These are phyloP conservation scores for Amiota mariae DNA, from an alignment of 2,888 invertebrate genomes.

Conservation along the genomic window DNA sequence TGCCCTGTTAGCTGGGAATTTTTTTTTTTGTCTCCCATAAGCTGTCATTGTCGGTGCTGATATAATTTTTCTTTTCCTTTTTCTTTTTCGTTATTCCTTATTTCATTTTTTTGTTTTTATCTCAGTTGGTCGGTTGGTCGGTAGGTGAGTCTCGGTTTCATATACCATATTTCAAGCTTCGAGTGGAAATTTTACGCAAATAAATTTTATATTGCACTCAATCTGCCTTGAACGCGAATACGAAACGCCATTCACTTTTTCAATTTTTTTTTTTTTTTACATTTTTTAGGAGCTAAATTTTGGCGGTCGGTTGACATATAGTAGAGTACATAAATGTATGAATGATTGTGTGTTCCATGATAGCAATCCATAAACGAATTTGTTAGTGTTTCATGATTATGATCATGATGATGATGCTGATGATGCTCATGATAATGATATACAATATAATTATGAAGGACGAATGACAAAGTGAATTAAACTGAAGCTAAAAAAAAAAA, in stretches of 20 bases:
- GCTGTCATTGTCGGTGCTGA: not conserved
- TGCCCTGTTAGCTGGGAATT: not conserved
- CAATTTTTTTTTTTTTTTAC: not conserved
- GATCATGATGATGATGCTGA: conserved; percentile 43
- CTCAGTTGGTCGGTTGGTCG: too few relatives aligned
- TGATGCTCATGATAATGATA: not conserved
- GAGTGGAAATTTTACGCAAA: conserved; percentile 54
- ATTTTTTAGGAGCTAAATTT: not conserved
- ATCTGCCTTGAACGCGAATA: conserved; percentile 47
- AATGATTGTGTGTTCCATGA: not conserved
- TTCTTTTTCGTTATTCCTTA: too few relatives aligned
- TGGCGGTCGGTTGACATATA: not conserved
- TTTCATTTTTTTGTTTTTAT: conserved; percentile 3
- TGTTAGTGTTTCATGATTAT: conserved; percentile 39
- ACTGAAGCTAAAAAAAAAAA: not conserved
- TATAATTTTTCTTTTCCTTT: not conserved
- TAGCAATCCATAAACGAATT: conserved; percentile 48
- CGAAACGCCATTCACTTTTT: not conserved
- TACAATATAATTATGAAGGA: too few relatives aligned
- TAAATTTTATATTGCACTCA: conserved; percentile 62
- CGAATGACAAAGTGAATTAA: not conserved
- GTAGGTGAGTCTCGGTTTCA: too few relatives aligned
- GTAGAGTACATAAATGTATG: conserved; percentile 18
- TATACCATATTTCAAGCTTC: not conserved
- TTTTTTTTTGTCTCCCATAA: too few relatives aligned